Percentiles rank a stretch among this genome's conserved stretches.
Conservation (phyloP, 2,888 invertebrate species). For the Epistrophe eligans region DNA sequence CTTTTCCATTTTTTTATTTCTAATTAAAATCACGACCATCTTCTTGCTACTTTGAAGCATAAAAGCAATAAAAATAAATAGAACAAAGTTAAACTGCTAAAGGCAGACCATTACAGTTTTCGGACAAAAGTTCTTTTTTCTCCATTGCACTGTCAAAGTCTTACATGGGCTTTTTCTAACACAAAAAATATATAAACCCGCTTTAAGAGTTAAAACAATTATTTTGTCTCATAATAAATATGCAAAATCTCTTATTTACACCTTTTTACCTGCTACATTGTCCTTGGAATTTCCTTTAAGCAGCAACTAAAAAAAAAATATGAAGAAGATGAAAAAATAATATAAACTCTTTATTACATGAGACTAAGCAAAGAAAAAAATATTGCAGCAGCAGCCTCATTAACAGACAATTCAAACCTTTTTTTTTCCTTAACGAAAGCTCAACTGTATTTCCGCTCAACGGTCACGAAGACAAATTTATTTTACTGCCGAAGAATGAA, state of each 20-base stretch:
- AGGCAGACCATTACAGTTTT: conserved; percentile 36
- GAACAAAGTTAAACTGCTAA: conserved; percentile 7
- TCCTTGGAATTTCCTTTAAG: conserved; percentile 41
- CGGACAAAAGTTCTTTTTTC: conserved; percentile 28
- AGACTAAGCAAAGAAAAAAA: conserved; percentile 47
- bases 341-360: conserved; percentile 66
- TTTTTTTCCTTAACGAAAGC: conserved; percentile 51
- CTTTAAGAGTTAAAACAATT: conserved; percentile 31
- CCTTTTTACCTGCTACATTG: conserved; percentile 54
- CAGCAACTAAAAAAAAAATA: background rate
- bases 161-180: conserved; percentile 15
- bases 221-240: conserved; percentile 30
- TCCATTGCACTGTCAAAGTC: conserved; percentile 26
- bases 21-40: conserved; percentile 29
- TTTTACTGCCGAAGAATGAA: conserved; percentile 58
- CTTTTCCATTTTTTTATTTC: conserved; percentile 11
- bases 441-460: conserved; percentile 47
- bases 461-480: conserved; percentile 22
- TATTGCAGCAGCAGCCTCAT: conserved; percentile 61
- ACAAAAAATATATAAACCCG: background rate
- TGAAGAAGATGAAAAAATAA: conserved; percentile 36
- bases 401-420: conserved; percentile 66
- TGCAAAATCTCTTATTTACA: conserved; percentile 47
- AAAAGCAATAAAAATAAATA: conserved; percentile 3
- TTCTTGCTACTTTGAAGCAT: conserved; percentile 6